Evolutionary conservation across 1,140 invertebrate species (phyloP).

Genomic region (Drosophila arawakana): DNA sequence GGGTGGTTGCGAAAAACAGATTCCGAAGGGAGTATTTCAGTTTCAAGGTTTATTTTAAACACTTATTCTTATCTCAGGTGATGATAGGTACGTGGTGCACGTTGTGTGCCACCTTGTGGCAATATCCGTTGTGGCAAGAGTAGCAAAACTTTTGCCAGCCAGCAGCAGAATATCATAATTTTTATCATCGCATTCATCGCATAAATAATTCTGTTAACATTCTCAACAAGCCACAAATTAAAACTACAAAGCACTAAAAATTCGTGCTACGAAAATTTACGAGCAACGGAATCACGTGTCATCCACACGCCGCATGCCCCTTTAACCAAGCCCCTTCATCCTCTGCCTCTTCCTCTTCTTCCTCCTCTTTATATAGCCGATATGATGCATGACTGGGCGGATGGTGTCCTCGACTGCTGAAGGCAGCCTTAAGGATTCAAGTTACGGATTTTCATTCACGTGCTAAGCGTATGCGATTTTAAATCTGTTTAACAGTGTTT

Average conservation of each 20-base stretch:
- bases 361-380: conserved; percentile 38
- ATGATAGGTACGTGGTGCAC: conserved; percentile 13
- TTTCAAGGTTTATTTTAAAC: conserved; percentile 33
- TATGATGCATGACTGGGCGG: conserved; percentile 81
- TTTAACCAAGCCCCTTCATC: background rate
- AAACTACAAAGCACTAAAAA: conserved; percentile 84
- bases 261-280: conserved; percentile 69
- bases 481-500: conserved; percentile 62
- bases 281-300: conserved; percentile 83
- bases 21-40: conserved; percentile 20
- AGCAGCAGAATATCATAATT: conserved; percentile 58
- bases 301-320: conserved; percentile 71
- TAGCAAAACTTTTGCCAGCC: conserved; percentile 29
- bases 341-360: conserved; percentile 5
- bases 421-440: conserved; percentile 47
- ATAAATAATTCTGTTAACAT: conserved; percentile 82
- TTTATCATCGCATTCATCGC: conserved; percentile 61
- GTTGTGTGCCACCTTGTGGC: conserved; percentile 36
- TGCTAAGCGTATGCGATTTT: conserved; percentile 75
- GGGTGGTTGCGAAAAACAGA: conserved; percentile 40
- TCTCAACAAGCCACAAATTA: conserved; percentile 83
- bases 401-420: conserved; percentile 50
- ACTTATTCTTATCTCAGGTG: conserved; percentile 48
- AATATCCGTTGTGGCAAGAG: conserved; percentile 62
- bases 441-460: conserved; percentile 53